These are phyloP conservation scores for Lerema accius DNA, from an alignment of 1,140 invertebrate genomes.

Conservation along the genomic window DNA sequence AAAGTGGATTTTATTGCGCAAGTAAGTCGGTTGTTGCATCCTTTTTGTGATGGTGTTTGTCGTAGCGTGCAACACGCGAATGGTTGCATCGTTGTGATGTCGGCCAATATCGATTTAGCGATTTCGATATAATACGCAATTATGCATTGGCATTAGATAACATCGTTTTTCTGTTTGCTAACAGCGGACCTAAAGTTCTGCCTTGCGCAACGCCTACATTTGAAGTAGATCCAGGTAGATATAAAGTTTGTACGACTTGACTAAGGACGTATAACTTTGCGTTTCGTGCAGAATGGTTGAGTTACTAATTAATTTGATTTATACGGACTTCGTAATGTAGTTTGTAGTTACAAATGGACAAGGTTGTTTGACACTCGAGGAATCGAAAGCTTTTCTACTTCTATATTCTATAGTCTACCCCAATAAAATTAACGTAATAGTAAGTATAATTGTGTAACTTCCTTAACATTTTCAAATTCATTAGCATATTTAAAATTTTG, in stretches of 20 bases:
- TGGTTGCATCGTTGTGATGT: constrained; percentile 54
- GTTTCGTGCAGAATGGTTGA: neutral
- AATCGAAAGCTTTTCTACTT: too few species aligned
- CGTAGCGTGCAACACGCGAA: constrained; percentile 64
- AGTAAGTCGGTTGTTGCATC: neutral
- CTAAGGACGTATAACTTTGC: neutral
- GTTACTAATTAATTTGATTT: neutral
- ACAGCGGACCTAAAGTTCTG: neutral
- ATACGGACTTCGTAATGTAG: too few species aligned
- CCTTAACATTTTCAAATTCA: too few species aligned
- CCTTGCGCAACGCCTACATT: neutral
- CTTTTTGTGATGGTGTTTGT: constrained; percentile 14
- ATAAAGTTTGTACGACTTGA: neutral
- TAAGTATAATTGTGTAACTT: too few species aligned
- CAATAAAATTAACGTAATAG: too few species aligned
- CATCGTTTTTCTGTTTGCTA: constrained; percentile 12
- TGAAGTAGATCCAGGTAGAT: neutral
- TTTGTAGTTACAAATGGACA: too few species aligned
- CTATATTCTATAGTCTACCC: too few species aligned
- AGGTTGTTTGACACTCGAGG: too few species aligned
- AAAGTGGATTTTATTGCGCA: constrained; percentile 21
- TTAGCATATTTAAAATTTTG: too few species aligned
- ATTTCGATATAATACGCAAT: constrained; percentile 49
- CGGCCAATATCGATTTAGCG: constrained; percentile 52
- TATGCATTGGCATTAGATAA: constrained; percentile 40